These are phyloP conservation scores for Cisticola juncidis DNA, from an alignment of 2,113 vertebrate species.

Conservation along the genomic window DNA sequence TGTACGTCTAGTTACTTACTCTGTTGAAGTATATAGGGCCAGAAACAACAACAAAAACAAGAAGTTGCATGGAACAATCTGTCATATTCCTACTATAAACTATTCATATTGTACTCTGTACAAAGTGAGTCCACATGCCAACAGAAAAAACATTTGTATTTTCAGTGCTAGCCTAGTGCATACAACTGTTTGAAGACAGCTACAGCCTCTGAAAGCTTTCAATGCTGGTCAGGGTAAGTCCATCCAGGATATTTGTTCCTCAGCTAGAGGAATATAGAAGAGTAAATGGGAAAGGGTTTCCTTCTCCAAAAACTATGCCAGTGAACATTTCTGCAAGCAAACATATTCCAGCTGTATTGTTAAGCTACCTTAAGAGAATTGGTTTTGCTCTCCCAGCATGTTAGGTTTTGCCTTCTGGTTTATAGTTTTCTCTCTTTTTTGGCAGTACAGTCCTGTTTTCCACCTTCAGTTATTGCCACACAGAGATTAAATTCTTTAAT, in stretches of 20 bases:
- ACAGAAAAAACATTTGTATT: not conserved
- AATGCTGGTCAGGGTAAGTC: not conserved
- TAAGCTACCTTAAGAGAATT: not conserved
- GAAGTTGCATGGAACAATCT: not conserved
- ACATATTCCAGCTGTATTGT: not conserved
- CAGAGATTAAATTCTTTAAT: not conserved
- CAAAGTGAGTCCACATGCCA: not conserved
- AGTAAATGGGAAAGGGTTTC: not conserved
- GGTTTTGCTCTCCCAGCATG: not conserved
- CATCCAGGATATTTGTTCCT: not conserved
- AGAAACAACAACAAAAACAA: not conserved
- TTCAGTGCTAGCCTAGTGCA: not conserved
- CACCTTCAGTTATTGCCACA: not conserved
- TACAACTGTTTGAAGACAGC: not conserved
- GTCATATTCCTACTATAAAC: not conserved
- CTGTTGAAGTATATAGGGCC: not conserved
- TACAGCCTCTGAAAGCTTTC: not conserved
- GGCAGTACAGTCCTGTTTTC: not conserved
- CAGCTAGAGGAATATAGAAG: not conserved
- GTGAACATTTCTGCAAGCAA: not conserved
- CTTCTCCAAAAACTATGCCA: not conserved
- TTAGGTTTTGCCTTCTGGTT: not conserved
- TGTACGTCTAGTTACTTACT: not conserved
- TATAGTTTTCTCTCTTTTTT: not conserved
- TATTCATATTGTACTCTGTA: not conserved